Percentiles rank a stretch among this genome's conserved stretches.
Evolutionary conservation across 2,797 vertebrate species (phyloP).

Genomic region (Eleutherodactylus coqui): DNA sequence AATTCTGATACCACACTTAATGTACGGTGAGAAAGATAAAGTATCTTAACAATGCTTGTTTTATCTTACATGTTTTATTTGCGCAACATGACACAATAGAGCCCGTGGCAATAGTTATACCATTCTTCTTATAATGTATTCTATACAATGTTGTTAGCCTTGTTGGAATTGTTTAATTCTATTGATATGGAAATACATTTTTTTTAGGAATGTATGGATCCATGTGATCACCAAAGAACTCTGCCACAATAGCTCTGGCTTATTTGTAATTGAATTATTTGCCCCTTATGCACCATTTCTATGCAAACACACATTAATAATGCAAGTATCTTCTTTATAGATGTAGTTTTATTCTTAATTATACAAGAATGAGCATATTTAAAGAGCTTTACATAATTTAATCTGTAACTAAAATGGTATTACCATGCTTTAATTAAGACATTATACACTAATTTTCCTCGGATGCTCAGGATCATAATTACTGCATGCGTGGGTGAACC

Average conservation of each 20-base stretch:
- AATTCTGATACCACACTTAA: too few species aligned
- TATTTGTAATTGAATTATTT: slow-evolving; percentile 32
- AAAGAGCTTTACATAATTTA: slow-evolving; percentile 70
- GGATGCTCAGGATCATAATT: slow-evolving; percentile 71
- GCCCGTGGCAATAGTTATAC: too few species aligned
- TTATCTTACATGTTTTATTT: too few species aligned
- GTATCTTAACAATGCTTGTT: too few species aligned
- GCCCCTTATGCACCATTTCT: slow-evolving; percentile 48
- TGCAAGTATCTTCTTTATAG: slow-evolving; percentile 57
- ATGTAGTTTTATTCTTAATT: slow-evolving; percentile 70
- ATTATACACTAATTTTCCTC: slow-evolving; percentile 75
- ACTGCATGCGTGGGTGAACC: slow-evolving; percentile 66
- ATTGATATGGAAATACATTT: not conserved
- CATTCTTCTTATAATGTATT: too few species aligned
- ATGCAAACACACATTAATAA: slow-evolving; percentile 65
- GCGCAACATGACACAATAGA: too few species aligned
- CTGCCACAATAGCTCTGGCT: not conserved
- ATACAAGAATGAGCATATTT: slow-evolving; percentile 64
- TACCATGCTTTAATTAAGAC: slow-evolving; percentile 74
- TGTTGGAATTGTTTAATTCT: not conserved
- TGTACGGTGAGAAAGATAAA: too few species aligned
- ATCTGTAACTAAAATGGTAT: slow-evolving; percentile 74
- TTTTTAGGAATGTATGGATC: not conserved
- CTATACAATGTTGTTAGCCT: not conserved
- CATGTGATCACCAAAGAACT: not conserved